Evolutionary conservation across 2,113 vertebrate species (phyloP), one percentile per base, ranked within the genome.

Genomic region (Pardalotus punctatus): DNA sequence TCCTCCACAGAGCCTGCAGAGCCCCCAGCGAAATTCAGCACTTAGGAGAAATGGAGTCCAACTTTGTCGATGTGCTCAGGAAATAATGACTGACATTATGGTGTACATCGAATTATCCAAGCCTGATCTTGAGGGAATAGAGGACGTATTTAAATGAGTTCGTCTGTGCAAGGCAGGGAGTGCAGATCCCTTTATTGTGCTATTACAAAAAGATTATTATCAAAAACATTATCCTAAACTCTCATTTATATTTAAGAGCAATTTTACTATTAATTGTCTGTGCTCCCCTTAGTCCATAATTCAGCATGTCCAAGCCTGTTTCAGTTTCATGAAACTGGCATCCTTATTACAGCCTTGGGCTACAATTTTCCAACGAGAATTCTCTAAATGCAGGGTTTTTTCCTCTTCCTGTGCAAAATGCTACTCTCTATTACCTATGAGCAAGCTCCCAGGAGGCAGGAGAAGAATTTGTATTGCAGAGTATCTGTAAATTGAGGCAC

Each of bases 161-260:
- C 57, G 76, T 93, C 57, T 67, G 35, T 85, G n/a, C 38, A 84
- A 95, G 88, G 24, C 29, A 36, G 72, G 66, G 22, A 60, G 11
- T 24, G 86, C 0, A 5, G 73, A 86, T 82, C 38, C 33, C 80
- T 81, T 97, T 80, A 86, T 80, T 78, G 24, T 88, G 77, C 85
- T 81, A 93, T 96, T 92, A 95, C 77, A 65, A 43, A 66, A 86
- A 92, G 82, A 96, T 91, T 95, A 95, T 87, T 81, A 96, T 87
- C 71, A 81, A 96, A 97, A 97, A 94, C 80, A 93, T 96, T 97
- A 96, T 90, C 94, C 62, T 90, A 95, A 95, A 88, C 25, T 86
- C 96, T 97, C 96, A 97, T 96, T 94, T 97, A 95, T 93, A 96
- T 95, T 98, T 97, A 81, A 97, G 70, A 94, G 87, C 78, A 96